These are phyloP conservation scores for Drosophila varians DNA, from an alignment of 1,140 invertebrate species.

Conservation along the genomic window DNA sequence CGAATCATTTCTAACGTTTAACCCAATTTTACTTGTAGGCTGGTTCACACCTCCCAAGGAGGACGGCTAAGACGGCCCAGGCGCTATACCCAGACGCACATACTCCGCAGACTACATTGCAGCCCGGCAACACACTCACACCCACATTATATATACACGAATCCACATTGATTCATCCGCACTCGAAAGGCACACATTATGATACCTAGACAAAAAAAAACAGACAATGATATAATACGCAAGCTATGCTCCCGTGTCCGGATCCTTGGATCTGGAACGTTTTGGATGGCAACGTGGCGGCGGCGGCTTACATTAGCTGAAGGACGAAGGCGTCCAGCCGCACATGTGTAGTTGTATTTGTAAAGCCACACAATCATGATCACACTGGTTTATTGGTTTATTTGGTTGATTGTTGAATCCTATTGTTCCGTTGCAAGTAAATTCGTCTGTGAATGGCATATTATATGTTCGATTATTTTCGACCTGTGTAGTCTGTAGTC, in stretches of 20 bases:
- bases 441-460: constrained; percentile 23
- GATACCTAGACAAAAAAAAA: background rate
- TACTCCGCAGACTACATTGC: constrained; percentile 5
- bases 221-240: background rate
- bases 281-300: background rate
- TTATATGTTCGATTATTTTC: background rate
- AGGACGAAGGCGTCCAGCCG: background rate
- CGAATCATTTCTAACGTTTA: background rate
- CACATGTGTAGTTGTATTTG: background rate
- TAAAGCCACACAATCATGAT: background rate
- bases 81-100: background rate
- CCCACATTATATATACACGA: background rate
- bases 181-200: background rate
- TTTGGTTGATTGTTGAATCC: background rate
- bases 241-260: background rate
- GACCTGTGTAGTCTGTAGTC: background rate
- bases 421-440: constrained; percentile 6
- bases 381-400: too few species aligned
- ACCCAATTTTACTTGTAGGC: constrained; percentile 85
- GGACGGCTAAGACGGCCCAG: constrained; percentile 89
- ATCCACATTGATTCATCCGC: background rate
- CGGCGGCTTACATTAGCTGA: background rate
- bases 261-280: background rate
- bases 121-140: background rate
- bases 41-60: constrained; percentile 95